Evolutionary conservation across 2,797 vertebrate genomes (phyloP).

Genomic region (Lepilemur septentrionalis): DNA sequence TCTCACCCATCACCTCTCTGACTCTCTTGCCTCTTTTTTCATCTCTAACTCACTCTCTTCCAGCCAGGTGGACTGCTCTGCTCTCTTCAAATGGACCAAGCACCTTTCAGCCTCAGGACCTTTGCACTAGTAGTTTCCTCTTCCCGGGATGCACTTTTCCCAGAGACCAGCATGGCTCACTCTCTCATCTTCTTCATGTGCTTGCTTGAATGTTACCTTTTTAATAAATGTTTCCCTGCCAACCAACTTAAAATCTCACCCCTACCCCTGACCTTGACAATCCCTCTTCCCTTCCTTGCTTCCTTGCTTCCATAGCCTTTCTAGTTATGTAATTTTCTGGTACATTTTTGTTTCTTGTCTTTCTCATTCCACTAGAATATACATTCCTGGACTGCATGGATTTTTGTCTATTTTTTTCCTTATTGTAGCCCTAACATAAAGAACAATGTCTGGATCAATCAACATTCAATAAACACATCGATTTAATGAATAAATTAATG

Average conservation of each 20-base stretch:
- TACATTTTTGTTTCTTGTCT: not conserved
- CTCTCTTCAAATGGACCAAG: not conserved
- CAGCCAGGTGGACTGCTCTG: not conserved
- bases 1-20: not conserved
- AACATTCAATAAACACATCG: not conserved
- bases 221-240: not conserved
- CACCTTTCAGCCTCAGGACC: not conserved
- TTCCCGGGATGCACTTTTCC: not conserved
- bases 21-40: not conserved
- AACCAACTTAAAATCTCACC: not conserved
- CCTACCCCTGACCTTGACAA: not conserved
- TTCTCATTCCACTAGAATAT: not conserved
- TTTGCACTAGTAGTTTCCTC: not conserved
- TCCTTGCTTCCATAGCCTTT: not conserved
- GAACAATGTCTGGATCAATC: not conserved
- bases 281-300: not conserved
- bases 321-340: not conserved
- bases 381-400: not conserved
- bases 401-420: not conserved
- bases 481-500: conserved; percentile 8
- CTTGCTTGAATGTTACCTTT: not conserved
- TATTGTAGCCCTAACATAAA: not conserved
- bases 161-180: not conserved
- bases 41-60: not conserved
- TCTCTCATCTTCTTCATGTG: not conserved